These are phyloP conservation scores for Eulacestoma nigropectus DNA, from an alignment of 2,113 vertebrate species.

Conservation along the genomic window DNA sequence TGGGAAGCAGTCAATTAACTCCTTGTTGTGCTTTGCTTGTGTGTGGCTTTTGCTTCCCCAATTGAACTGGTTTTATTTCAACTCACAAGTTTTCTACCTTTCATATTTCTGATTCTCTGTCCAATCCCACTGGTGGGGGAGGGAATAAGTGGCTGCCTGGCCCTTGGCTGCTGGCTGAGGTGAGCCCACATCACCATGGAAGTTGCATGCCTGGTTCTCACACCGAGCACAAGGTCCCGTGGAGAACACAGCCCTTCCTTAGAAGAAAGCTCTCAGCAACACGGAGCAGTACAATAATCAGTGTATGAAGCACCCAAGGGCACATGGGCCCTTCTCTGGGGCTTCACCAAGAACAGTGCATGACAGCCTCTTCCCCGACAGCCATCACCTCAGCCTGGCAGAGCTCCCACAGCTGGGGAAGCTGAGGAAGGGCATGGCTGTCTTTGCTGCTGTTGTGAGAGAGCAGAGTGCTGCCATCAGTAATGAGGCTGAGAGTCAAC, in stretches of 20 bases:
- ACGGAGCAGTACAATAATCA: accelerated
- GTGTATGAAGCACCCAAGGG: not conserved
- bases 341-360: accelerated
- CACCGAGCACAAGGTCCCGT: not conserved
- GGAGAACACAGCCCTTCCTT: not conserved
- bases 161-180: not conserved
- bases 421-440: not conserved
- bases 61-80: not conserved
- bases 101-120: not conserved
- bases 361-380: not conserved
- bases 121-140: not conserved
- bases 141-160: not conserved
- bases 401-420: not conserved
- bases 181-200: accelerated
- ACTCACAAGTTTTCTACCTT: not conserved
- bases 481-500: not conserved
- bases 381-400: not conserved
- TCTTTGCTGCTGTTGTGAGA: not conserved
- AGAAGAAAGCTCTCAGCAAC: not conserved
- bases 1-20: not conserved
- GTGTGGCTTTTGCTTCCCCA: not conserved
- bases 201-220: not conserved
- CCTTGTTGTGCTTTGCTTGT: not conserved
- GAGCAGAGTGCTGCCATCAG: not conserved
- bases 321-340: not conserved